A percentile compares a stretch with the other conserved stretches of the same genome.
Evolutionary conservation across 92 coral and sea anemone species (phyloP).

Genomic region (Actinostola sp.): DNA sequence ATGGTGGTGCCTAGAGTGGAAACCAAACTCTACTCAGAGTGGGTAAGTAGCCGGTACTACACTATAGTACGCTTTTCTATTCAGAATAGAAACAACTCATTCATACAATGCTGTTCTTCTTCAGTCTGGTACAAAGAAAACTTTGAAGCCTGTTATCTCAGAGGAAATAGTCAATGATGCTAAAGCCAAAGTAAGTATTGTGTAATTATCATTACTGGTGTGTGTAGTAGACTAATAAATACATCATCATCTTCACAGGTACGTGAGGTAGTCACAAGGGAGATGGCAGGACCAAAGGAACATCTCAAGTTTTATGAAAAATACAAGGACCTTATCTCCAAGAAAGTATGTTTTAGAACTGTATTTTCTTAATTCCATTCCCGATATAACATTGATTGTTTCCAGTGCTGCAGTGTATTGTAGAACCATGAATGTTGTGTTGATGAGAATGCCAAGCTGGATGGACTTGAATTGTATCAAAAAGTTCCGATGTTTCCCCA

Average conservation of each 20-base stretch:
- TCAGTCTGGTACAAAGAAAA: conserved; percentile 86
- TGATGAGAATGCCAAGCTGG: too few relatives aligned
- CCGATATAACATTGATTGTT: too few relatives aligned
- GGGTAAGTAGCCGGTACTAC: conserved; percentile 85
- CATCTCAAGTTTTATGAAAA: conserved; percentile 92
- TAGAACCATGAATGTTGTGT: too few relatives aligned
- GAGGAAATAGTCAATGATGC: conserved; percentile 96
- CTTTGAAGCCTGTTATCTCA: conserved; percentile 89
- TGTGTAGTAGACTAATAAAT: neutral
- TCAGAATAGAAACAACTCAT: too few relatives aligned
- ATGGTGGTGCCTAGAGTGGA: conserved; percentile 98
- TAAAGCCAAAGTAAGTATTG: conserved; percentile 76
- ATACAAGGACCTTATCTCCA: conserved; percentile 85
- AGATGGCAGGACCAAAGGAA: conserved; percentile 97
- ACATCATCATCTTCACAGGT: conserved; percentile 51
- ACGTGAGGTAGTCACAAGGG: conserved; percentile 70
- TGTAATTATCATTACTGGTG: neutral
- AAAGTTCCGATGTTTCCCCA: neutral
- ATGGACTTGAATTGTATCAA: too few relatives aligned
- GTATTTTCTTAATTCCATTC: too few relatives aligned
- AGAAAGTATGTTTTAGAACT: conserved; percentile 76
- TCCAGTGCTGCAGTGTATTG: too few relatives aligned
- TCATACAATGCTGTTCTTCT: too few relatives aligned
- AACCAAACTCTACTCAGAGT: conserved; percentile 96
- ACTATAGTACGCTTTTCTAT: too few relatives aligned